phyloP scores from a whole-genome alignment of 2,888 invertebrate species.

The Syrista parreyssii region DNA sequence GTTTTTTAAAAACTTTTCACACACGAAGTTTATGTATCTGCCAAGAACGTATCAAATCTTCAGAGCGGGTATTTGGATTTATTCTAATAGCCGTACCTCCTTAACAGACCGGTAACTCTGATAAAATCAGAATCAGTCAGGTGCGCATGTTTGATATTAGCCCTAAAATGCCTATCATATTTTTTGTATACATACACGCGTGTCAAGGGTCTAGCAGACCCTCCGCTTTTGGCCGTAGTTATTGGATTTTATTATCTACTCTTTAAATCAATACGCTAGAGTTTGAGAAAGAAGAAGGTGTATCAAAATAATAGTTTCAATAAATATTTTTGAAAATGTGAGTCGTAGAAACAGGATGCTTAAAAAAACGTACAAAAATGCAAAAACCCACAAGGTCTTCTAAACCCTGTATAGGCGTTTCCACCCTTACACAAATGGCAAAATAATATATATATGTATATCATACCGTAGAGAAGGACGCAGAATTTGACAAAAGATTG shows the following conservation, averaged over 20 bases:
- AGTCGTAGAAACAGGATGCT: neutral
- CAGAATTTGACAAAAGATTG: neutral
- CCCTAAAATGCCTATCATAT: neutral
- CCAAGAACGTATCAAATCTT: no score
- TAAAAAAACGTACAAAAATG: neutral
- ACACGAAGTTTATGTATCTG: no score
- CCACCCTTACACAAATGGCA: neutral
- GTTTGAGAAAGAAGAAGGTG: neutral
- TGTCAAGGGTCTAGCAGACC: neutral
- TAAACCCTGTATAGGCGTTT: neutral
- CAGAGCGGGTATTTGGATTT: no score
- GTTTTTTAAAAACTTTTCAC: no score
- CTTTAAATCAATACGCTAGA: neutral
- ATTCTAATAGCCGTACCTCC: no score
- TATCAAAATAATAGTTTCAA: neutral
- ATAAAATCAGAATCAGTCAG: neutral
- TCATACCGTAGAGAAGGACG: neutral
- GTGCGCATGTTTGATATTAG: neutral
- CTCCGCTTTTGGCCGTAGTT: no score
- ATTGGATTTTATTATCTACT: no score
- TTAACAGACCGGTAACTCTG: neutral
- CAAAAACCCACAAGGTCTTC: neutral
- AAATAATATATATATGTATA: neutral
- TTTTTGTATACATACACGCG: neutral
- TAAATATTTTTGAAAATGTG: neutral